Evolutionary conservation across 2,797 vertebrate genomes (phyloP).

Genomic region (Trachops cirrhosus): DNA sequence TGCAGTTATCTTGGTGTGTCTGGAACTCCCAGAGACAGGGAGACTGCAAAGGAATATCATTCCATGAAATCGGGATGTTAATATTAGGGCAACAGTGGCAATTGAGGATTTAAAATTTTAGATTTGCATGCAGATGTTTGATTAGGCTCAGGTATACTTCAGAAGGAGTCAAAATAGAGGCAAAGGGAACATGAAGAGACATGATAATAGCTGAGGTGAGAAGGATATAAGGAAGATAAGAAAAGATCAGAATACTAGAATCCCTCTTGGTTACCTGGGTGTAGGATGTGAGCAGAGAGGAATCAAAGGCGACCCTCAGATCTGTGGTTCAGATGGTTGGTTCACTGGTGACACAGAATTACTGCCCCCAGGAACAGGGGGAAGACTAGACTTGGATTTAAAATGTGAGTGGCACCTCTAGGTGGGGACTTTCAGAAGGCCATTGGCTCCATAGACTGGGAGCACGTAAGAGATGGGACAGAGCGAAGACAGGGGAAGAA

Average conservation of each 20-base stretch:
- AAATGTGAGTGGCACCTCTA: neutral
- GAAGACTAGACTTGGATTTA: neutral
- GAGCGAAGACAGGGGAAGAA: neutral
- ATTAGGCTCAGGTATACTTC: neutral
- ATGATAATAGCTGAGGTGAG: neutral
- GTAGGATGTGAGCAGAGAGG: neutral
- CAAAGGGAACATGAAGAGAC: neutral
- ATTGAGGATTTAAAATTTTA: neutral
- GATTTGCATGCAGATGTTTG: neutral
- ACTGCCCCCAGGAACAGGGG: neutral
- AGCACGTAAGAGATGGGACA: neutral
- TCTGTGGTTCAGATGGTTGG: neutral
- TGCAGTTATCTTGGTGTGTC: neutral
- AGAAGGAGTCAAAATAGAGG: neutral
- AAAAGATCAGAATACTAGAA: neutral
- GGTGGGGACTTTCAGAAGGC: too few species aligned
- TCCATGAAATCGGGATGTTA: neutral
- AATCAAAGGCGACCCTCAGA: neutral
- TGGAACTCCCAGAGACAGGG: neutral
- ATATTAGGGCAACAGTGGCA: neutral
- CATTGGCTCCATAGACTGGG: neutral
- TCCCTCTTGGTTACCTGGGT: neutral
- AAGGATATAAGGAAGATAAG: neutral
- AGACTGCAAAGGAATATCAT: neutral
- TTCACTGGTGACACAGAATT: neutral